These are phyloP conservation scores for Heterodera filipjevi DNA, from an alignment of 2,888 invertebrate genomes.

Conservation along the genomic window DNA sequence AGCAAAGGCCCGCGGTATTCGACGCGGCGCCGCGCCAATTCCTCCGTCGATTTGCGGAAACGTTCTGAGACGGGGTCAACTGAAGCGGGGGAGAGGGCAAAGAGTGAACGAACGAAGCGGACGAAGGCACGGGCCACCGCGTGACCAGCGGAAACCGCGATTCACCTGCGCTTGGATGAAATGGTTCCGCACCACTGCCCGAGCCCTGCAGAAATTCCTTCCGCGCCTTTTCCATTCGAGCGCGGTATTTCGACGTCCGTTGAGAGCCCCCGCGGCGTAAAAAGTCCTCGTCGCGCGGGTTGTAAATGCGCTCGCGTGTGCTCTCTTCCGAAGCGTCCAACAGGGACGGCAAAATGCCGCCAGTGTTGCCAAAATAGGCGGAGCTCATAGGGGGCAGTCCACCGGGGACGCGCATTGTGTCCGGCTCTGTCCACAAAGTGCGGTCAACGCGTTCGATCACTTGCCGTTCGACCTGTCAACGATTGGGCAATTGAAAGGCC, in stretches of 20 bases:
- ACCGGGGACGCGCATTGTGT: not conserved
- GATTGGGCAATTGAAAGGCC: not conserved
- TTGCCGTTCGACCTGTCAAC: conserved; percentile 48
- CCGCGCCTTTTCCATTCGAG: conserved; percentile 54
- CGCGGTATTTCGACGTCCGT: conserved; percentile 47
- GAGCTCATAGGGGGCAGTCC: conserved; percentile 16
- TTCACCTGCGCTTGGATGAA: not conserved
- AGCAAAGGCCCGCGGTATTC: conserved; percentile 64
- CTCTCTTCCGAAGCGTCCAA: conserved; percentile 21
- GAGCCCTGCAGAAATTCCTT: conserved; percentile 53
- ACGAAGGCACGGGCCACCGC: not conserved
- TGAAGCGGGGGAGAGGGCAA: conserved; percentile 19
- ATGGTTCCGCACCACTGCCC: not conserved
- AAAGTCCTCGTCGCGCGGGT: conserved; percentile 44
- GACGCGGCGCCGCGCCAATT: conserved; percentile 44
- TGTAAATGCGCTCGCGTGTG: conserved; percentile 46
- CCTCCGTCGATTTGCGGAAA: conserved; percentile 58
- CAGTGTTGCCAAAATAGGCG: conserved; percentile 24
- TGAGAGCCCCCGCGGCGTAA: conserved; percentile 45
- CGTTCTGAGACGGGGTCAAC: conserved; percentile 47
- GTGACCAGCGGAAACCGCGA: not conserved
- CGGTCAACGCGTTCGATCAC: conserved; percentile 63
- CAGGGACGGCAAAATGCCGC: conserved; percentile 26
- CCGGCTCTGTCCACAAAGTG: conserved; percentile 53
- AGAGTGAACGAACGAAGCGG: conserved; percentile 14